Evolutionary conservation across 2,888 invertebrate species (phyloP), one percentile per base, ranked within the genome.

Genomic region (Maniola hyperantus): DNA sequence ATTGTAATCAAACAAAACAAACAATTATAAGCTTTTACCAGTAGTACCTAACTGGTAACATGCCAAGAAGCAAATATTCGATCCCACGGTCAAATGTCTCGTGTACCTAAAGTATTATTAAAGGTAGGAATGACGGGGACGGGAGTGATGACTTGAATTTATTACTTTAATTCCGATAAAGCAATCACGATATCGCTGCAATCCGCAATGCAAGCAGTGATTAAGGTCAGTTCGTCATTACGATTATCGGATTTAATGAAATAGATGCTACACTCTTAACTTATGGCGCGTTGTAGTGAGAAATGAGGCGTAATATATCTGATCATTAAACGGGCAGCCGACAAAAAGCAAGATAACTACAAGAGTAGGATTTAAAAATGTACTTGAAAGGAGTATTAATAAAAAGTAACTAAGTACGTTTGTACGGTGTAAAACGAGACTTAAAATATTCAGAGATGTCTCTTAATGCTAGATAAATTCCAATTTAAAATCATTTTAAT

Each of bases 241-340:
- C 65, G 68, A 70, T 71, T 72, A 68, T 68, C 71, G 68, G 71
- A 71, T 65, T 68, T 71, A 71, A 71, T 71, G 63, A 68, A 71
- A 71, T 71, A 71, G 68, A 71, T 66, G 68, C 53, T 66, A 66
- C 70, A 68, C 59, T 67, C 66, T 68, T 73, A 71, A 73, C 68
- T 72, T 73, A 72, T 72, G 67, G 72, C 60, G 69, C 68, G 70
- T 66, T 66, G 70, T 71, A 62, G 57, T 70, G 70, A 73, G 71
- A 67, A 72, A 73, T 73, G 71, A 70, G 68, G 59, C 65, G 67
- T 71, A 67, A 71, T 72, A 71, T 72, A 73, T 69, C 69, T 72
- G 71, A 68, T 70, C 66, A 73, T 73, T 73, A 72, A 73, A 72
- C 67, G 57, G 65, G 64, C 65, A 69, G 62, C 66, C 68, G 73